Percentiles rank a stretch among this genome's conserved stretches.
Evolutionary conservation across 2,797 vertebrate species (phyloP).

Genomic region (Synaphobranchus kaupii): DNA sequence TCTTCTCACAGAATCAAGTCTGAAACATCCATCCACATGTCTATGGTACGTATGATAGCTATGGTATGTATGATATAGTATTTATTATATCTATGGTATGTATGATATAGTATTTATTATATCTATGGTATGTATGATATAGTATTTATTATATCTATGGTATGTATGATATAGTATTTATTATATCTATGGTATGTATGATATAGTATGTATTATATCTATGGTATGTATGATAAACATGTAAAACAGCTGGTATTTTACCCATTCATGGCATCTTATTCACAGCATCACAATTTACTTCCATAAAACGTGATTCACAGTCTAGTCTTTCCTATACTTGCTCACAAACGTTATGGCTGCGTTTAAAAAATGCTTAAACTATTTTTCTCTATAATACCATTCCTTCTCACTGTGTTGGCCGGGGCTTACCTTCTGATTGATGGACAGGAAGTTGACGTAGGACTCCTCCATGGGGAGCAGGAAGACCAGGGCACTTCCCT

Average conservation of each 20-base stretch:
- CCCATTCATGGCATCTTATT: background rate
- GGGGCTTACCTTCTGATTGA: constrained; percentile 89
- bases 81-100: no score
- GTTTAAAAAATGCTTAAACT: background rate
- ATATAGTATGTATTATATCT: background rate
- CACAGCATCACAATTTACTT: background rate
- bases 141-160: no score
- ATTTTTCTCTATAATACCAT: no score
- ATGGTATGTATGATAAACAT: no score
- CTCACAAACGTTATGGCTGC: background rate
- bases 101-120: no score
- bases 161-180: no score
- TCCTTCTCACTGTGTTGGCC: no score
- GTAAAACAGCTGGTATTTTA: background rate
- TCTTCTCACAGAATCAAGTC: background rate
- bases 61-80: no score
- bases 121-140: no score
- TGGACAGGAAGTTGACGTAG: constrained; percentile 88
- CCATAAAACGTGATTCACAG: background rate
- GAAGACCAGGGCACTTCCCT: constrained; percentile 88
- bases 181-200: no score
- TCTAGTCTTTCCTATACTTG: no score
- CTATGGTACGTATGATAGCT: no score
- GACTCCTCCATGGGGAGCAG: constrained; percentile 95
- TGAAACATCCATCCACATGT: background rate